Conservation (phyloP, 2,888 invertebrate species). For the Nematopogon swammerdamellus region DNA sequence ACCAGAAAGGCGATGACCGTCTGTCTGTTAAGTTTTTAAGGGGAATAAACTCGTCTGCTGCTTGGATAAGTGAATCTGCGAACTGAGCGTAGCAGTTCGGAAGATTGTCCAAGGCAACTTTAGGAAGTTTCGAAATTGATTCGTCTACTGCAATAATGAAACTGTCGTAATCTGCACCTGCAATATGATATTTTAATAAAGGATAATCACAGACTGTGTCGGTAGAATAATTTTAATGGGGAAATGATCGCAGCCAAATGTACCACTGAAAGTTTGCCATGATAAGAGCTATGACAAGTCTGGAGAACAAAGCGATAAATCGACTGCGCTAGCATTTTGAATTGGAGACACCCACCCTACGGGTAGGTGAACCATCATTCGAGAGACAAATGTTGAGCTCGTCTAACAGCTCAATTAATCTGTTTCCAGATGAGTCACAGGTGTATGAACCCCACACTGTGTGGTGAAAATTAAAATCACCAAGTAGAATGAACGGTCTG, state of each 20-base stretch:
- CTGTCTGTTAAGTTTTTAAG: background rate
- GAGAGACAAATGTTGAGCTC: background rate
- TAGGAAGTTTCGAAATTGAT: background rate
- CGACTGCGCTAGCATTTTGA: background rate
- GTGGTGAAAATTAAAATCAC: background rate
- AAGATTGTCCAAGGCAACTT: background rate
- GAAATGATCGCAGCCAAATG: conserved; percentile 1
- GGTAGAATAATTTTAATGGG: background rate
- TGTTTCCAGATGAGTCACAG: background rate
- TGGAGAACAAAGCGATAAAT: conserved; percentile 1
- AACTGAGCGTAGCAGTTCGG: background rate
- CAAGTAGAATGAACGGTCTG: background rate
- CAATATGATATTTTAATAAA: background rate
- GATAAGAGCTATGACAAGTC: background rate
- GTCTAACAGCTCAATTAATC: background rate
- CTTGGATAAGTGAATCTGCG: background rate
- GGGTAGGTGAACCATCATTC: background rate
- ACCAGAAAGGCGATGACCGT: background rate
- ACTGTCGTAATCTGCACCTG: background rate
- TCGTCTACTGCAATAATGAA: background rate
- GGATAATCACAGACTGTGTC: background rate
- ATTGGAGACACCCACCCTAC: background rate
- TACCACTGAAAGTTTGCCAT: background rate
- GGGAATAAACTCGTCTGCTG: background rate
- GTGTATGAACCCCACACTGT: background rate